Base-by-base conservation (phyloP, 2,888 invertebrate species). In the Drosophila testacea region DNA sequence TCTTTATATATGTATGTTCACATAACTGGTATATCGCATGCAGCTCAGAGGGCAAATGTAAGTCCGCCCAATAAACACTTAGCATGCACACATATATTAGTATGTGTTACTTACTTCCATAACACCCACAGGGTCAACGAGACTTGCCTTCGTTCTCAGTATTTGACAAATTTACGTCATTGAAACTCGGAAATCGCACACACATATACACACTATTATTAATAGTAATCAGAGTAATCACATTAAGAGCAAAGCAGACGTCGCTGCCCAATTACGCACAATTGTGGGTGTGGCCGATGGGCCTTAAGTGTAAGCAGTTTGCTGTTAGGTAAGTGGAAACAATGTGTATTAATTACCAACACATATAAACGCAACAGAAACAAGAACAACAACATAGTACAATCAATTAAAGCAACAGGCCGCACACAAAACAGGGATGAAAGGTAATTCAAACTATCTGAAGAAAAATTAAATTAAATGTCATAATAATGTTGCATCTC, bases 211-310 rank as follows among this genome's bases (percentile, higher is more conserved):
- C 66, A 55, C 62, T 62, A 55, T 67, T 70, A 85, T 77, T 80
- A 61, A 66, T 57, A 46, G 57, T 74, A 79, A 86, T 69, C 62
- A 67, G 61, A 50, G 71, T 75, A 86, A 73, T 83, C 62, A 65
- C 69, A 75, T 77, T 86, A 70, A 59, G 30, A 47, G 55, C 56
- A 39, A 28, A 46, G 50, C 56, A 55, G 50, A 46, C 50, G 52
- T 54, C 68, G 42, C 27, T 59, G 46, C 63, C 67, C 66, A 79
- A 76, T 66, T 74, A 81, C 54, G 41, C 54, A 73, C 34, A 44
- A 64, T 38, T 52, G 46, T 59, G 30, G 63, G 65, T 47, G 54
- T 34, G 68, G 50, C 32, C 39, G 6, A 6, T 11, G 30, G 39
- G 38, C 27, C 13, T 61, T 16, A 52, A 46, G 44, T 72, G 27